phyloP scores from a whole-genome alignment of 2,797 vertebrate genomes.

The Periparus ater region DNA sequence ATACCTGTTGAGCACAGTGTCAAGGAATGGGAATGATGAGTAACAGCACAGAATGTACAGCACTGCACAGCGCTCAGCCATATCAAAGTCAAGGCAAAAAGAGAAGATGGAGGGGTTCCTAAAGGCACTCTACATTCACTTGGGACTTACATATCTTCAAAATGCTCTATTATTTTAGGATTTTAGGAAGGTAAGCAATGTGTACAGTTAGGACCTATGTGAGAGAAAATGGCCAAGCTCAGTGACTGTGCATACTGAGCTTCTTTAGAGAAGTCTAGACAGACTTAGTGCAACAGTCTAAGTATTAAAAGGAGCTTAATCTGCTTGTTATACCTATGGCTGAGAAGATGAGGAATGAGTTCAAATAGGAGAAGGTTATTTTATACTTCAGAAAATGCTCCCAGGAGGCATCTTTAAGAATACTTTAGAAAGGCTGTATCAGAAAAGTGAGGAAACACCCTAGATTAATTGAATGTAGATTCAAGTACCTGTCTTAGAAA shows the following conservation, averaged over 20 bases:
- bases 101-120: not conserved
- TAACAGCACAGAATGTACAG: not conserved
- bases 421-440: not conserved
- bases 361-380: not conserved
- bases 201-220: not conserved
- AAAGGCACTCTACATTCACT: not conserved
- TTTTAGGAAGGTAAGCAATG: not conserved
- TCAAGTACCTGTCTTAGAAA: not conserved
- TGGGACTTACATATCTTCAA: not conserved
- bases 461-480: not conserved
- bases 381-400: not conserved
- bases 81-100: not conserved
- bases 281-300: not conserved
- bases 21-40: not conserved
- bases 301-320: not conserved
- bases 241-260: not conserved
- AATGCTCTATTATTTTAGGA: not conserved
- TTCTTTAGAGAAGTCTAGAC: not conserved
- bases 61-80: fast-evolving
- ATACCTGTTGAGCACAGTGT: not conserved
- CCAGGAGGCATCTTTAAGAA: not conserved
- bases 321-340: not conserved
- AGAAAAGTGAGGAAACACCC: not conserved
- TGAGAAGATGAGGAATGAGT: not conserved
- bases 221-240: not conserved